Conservation (phyloP, 2,113 vertebrate genomes). For the Danio rerio region DNA sequence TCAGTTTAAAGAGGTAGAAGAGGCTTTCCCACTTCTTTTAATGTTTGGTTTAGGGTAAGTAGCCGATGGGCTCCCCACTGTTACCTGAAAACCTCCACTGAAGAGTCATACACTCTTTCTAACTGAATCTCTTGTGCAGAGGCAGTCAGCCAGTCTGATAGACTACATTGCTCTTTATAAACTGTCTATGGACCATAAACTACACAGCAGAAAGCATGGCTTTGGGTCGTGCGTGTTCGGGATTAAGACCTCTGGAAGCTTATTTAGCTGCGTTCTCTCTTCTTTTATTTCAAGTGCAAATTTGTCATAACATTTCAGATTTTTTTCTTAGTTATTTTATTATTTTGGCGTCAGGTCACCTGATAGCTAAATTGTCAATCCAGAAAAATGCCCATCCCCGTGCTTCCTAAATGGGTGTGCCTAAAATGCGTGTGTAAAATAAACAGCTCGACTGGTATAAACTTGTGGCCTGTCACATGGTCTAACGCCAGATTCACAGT, state of each 20-base stretch:
- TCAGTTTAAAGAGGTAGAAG: constrained; percentile 1
- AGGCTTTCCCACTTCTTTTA: constrained; percentile 51
- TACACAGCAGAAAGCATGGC: constrained; percentile 86
- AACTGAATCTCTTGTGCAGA: constrained; percentile 89
- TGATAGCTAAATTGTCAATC: neutral
- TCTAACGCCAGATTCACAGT: constrained; percentile 13
- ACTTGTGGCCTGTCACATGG: constrained; percentile 41
- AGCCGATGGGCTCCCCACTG: constrained; percentile 89
- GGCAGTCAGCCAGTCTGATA: constrained; percentile 87
- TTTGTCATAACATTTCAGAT: neutral
- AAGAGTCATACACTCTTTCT: constrained; percentile 90
- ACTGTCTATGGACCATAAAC: constrained; percentile 97
- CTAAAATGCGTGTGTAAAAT: constrained; percentile 20
- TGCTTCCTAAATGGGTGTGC: constrained; percentile 3
- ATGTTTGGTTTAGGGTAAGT: constrained; percentile 81
- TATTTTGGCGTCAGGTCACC: neutral
- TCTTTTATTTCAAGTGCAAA: neutral
- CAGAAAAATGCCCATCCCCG: constrained; percentile 8
- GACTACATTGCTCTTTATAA: constrained; percentile 94
- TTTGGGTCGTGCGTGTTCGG: constrained; percentile 82
- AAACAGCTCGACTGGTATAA: constrained; percentile 25
- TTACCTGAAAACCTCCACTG: constrained; percentile 93
- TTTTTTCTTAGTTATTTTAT: neutral
- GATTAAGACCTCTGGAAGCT: constrained; percentile 77
- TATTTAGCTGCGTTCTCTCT: constrained; percentile 28